Evolutionary conservation across 2,888 invertebrate species (phyloP).

Genomic region (Glaucopsyche alexis): DNA sequence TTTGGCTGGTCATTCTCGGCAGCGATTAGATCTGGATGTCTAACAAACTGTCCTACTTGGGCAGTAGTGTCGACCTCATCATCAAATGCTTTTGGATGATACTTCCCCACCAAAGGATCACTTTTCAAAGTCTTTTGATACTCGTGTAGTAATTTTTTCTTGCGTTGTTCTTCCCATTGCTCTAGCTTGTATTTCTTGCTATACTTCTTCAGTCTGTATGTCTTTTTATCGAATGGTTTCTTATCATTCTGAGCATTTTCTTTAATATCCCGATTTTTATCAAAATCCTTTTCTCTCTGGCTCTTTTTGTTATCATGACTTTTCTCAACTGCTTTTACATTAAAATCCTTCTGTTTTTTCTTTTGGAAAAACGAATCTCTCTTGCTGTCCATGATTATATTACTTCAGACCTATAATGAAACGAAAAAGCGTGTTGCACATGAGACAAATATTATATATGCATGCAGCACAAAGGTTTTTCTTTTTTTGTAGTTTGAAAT

Average conservation of each 20-base stretch:
- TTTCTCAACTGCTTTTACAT: conserved; percentile 37
- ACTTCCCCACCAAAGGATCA: conserved; percentile 63
- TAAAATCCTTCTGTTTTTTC: conserved; percentile 48
- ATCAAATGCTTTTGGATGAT: conserved; percentile 76
- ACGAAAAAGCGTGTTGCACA: conserved; percentile 73
- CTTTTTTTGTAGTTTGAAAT: conserved; percentile 39
- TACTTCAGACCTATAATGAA: conserved; percentile 70
- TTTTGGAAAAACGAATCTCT: conserved; percentile 59
- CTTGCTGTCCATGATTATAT: conserved; percentile 60
- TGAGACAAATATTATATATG: conserved; percentile 39
- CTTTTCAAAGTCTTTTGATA: conserved; percentile 80
- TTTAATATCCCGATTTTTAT: conserved; percentile 50
- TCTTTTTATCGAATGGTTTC: conserved; percentile 84
- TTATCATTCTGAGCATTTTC: conserved; percentile 51
- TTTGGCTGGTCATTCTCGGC: conserved; percentile 46
- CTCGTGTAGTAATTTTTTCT: conserved; percentile 76
- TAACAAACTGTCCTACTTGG: conserved; percentile 60
- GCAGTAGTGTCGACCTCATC: conserved; percentile 58
- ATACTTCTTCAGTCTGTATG: conserved; percentile 83
- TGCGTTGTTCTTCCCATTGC: conserved; percentile 84
- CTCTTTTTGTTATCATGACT: conserved; percentile 39
- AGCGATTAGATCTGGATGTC: conserved; percentile 66
- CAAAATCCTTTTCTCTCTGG: conserved; percentile 55
- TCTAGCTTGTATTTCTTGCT: conserved; percentile 85
- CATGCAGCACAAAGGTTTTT: conserved; percentile 38